phyloP scores from a whole-genome alignment of 2,113 vertebrate species.

The Phalacrocorax aristotelis region DNA sequence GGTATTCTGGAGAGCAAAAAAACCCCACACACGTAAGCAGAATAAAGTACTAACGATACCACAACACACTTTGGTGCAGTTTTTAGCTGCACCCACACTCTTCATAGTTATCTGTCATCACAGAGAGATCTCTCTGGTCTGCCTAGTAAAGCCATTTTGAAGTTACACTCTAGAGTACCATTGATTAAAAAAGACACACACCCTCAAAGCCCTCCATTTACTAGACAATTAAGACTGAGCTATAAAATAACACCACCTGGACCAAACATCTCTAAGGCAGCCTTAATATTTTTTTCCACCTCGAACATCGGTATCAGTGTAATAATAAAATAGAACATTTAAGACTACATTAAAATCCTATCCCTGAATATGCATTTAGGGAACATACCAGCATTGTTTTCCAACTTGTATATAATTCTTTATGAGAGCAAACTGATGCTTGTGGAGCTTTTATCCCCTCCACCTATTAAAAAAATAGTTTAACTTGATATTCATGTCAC shows the following conservation, averaged over 20 bases:
- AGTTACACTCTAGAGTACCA: neutral
- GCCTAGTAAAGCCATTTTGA: neutral
- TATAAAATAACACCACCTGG: neutral
- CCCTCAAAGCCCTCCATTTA: neutral
- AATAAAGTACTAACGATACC: neutral
- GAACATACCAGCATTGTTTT: neutral
- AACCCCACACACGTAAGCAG: accelerated
- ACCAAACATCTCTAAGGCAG: neutral
- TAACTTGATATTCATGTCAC: neutral
- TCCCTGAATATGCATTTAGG: neutral
- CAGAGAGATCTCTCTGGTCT: neutral
- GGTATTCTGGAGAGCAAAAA: neutral
- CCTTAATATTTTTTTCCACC: neutral
- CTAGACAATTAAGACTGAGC: neutral
- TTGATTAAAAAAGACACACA: neutral
- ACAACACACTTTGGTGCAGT: neutral
- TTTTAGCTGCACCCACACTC: neutral
- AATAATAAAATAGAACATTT: neutral
- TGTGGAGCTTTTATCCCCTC: neutral
- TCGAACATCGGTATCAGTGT: neutral
- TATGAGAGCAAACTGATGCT: neutral
- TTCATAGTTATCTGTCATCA: neutral
- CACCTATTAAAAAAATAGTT: neutral
- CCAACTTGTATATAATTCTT: neutral
- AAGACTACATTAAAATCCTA: neutral